These are phyloP conservation scores for Tringa solitaria DNA, from an alignment of 2,113 vertebrate species.

Conservation along the genomic window DNA sequence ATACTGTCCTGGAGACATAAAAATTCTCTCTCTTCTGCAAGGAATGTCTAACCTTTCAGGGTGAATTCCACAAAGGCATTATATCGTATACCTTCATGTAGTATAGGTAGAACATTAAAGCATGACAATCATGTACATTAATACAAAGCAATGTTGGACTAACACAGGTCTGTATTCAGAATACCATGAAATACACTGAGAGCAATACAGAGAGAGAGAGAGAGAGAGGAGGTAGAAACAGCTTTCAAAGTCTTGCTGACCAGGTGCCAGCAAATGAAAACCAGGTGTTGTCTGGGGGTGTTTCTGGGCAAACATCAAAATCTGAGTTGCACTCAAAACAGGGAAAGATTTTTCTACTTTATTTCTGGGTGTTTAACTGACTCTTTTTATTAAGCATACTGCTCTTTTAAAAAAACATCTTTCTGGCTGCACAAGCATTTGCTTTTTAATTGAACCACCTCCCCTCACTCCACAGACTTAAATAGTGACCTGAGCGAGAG, in stretches of 20 bases:
- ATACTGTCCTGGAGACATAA: not conserved
- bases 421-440: not conserved
- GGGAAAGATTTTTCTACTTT: not conserved
- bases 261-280: conserved; percentile 48
- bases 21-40: not conserved
- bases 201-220: not conserved
- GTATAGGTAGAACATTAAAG: not conserved
- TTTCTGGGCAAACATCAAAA: conserved; percentile 14
- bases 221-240: not conserved
- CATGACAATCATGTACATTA: not conserved
- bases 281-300: not conserved
- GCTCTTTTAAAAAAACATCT: not conserved
- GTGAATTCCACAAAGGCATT: not conserved
- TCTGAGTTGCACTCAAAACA: not conserved
- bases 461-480: not conserved
- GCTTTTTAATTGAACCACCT: not conserved
- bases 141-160: not conserved
- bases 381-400: not conserved
- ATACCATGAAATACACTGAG: not conserved
- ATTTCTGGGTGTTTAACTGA: not conserved
- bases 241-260: not conserved
- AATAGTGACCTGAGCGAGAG: not conserved
- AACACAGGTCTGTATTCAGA: not conserved
- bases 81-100: not conserved
- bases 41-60: not conserved